A percentile compares a stretch with the other conserved stretches of the same genome.
Evolutionary conservation across 2,797 vertebrate genomes (phyloP).

Genomic region (Oryzias dopingdopingensis): DNA sequence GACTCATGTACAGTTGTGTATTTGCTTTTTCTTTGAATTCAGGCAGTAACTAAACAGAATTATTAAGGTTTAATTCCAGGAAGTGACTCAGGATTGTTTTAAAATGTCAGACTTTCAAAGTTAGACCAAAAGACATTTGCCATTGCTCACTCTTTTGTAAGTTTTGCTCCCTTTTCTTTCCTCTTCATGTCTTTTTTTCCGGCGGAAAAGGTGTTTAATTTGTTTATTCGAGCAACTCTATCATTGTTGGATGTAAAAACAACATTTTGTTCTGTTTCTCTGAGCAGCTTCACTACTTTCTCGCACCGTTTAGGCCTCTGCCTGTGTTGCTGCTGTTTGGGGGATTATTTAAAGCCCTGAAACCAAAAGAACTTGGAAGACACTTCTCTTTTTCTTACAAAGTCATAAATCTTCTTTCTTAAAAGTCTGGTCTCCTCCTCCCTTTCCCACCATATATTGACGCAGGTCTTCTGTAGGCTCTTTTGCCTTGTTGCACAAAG

Average conservation of each 20-base stretch:
- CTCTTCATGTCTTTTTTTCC: neutral
- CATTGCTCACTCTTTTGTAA: too few relatives aligned
- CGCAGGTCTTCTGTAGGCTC: neutral
- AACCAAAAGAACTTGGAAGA: conserved; percentile 35
- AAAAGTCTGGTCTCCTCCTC: conserved; percentile 25
- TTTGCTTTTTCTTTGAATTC: too few relatives aligned
- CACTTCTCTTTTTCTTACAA: conserved; percentile 49
- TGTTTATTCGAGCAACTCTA: neutral
- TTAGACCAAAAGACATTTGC: too few relatives aligned
- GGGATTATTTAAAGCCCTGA: conserved; percentile 47
- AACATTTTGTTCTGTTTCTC: neutral
- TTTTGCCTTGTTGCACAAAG: neutral
- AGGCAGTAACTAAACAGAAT: neutral
- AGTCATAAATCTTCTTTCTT: conserved; percentile 56
- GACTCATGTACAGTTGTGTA: too few relatives aligned
- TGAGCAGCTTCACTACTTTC: neutral
- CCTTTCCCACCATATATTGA: conserved; percentile 54
- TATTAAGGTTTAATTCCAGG: neutral
- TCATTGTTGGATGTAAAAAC: too few relatives aligned
- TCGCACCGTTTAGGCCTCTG: neutral
- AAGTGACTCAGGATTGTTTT: neutral
- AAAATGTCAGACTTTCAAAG: too few relatives aligned
- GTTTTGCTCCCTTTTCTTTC: neutral
- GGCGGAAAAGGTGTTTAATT: neutral
- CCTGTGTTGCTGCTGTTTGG: conserved; percentile 44